phyloP scores from a whole-genome alignment of 2,797 vertebrate species.

The Agapornis canus region DNA sequence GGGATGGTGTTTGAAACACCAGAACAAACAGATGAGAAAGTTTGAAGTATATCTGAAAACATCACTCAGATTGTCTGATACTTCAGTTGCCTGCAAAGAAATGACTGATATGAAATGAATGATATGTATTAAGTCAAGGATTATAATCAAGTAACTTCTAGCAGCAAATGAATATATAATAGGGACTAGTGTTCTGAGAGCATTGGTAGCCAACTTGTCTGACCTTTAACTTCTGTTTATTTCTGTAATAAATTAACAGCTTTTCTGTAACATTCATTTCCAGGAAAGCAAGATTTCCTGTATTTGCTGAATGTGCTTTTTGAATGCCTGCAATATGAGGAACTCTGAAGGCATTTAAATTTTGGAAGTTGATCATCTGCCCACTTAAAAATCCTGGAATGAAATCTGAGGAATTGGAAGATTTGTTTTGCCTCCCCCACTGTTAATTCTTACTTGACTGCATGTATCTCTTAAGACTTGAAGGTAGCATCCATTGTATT shows the following conservation, averaged over 20 bases:
- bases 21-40: not conserved
- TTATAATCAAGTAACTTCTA: not conserved
- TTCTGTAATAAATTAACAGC: not conserved
- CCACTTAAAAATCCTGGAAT: not conserved
- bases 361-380: not conserved
- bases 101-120: not conserved
- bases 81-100: not conserved
- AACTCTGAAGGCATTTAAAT: not conserved
- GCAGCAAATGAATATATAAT: not conserved
- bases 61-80: not conserved
- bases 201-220: not conserved
- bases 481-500: not conserved
- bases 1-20: not conserved
- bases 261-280: not conserved
- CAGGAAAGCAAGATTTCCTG: not conserved
- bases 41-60: not conserved
- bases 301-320: not conserved
- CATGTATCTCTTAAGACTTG: not conserved
- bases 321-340: not conserved
- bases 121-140: not conserved
- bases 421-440: not conserved
- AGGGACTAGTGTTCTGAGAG: not conserved
- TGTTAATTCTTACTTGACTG: not conserved
- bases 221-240: not conserved
- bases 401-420: not conserved